phyloP scores from a whole-genome alignment of 2,888 invertebrate genomes.

The Yponomeuta evonymella region DNA sequence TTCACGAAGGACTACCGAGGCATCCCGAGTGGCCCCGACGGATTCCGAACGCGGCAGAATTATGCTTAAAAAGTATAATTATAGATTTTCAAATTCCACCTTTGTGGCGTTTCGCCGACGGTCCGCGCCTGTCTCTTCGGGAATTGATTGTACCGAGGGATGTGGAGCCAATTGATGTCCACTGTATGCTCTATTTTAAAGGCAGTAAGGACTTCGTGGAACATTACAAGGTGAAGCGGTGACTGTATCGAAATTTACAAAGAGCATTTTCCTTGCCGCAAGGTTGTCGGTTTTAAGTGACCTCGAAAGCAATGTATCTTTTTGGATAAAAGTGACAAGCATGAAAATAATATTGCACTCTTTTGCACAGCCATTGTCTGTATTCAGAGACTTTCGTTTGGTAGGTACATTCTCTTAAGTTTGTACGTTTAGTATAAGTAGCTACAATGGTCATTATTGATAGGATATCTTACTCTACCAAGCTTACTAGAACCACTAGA shows the following conservation, averaged over 20 bases:
- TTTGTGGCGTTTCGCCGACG: conserved; percentile 16
- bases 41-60: conserved; percentile 14
- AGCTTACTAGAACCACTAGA: no score
- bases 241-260: neutral
- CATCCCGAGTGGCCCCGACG: conserved; percentile 1
- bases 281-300: neutral
- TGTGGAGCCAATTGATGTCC: neutral
- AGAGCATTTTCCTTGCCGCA: neutral
- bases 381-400: no score
- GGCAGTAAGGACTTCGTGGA: neutral
- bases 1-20: neutral
- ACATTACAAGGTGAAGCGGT: neutral
- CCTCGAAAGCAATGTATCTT: no score
- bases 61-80: conserved; percentile 21
- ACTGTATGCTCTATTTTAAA: neutral
- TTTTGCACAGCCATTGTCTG: no score
- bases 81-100: conserved; percentile 20
- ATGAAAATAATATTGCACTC: no score
- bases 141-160: neutral
- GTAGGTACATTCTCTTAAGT: no score
- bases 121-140: neutral
- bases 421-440: no score
- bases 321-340: no score
- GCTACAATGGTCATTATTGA: no score
- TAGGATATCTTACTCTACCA: no score